Evolutionary conservation across 1,140 invertebrate species (phyloP), one percentile per base, ranked within the genome.

Genomic region (Alviniconcha marisindica): DNA sequence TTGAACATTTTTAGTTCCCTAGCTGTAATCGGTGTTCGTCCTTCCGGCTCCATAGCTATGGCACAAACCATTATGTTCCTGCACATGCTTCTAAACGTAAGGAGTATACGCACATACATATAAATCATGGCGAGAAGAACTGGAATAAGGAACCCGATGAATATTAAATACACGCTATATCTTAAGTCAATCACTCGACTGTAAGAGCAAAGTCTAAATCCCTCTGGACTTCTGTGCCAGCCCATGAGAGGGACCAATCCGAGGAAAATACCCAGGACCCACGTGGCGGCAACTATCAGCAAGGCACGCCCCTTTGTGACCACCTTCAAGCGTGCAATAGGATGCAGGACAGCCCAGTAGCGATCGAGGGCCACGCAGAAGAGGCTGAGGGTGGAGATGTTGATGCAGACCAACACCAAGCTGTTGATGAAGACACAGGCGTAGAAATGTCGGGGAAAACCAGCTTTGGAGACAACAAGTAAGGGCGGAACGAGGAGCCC

Each of bases 151-250:
- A n/a, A n/a, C n/a, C n/a, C 90, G 78, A 92, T 92, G 82, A 92
- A 93, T 81, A 91, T 89, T 77, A 92, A 90, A 85, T 91, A 92
- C 31, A 93, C 92, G 87, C 92, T 91, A 84, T 91, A 92, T 7
- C 89, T 83, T 87, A 91, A 87, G 74, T 91, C 89, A 60, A 93
- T 91, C 1, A 92, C 90, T 14, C 51, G 81, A 0, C 86, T 86
- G 86, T 92, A 93, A 28, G 84, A 83, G 84, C 92, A 92, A 1
- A 42, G 33, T 38, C 71, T 51, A 18, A 82, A 77, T 31, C 88
- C 86, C 54, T 85, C 81, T 21, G 69, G 24, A 21, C 84, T 84
- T 7, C 87, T 78, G 77, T 92, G 90, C 91, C 91, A 93, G 10
- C 91, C 91, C 76, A 92, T 90, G 73, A 89, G 80, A 0, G 92